A percentile compares a stretch with the other conserved stretches of the same genome.
phyloP scores from a whole-genome alignment of 2,888 invertebrate genomes.

The Dynastes hyllus region DNA sequence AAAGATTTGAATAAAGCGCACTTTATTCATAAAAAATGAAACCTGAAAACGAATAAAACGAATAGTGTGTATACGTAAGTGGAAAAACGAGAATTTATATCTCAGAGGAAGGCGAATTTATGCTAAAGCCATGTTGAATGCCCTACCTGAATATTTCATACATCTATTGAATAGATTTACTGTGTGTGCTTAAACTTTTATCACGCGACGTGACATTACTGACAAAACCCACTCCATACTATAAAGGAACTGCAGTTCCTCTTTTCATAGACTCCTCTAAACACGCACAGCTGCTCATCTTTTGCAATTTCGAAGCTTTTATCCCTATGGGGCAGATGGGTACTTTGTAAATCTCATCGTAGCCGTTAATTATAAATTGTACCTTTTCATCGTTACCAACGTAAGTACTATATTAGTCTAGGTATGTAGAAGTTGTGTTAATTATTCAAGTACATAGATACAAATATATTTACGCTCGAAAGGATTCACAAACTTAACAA shows the following conservation, averaged over 20 bases:
- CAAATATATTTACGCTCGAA: too few relatives aligned
- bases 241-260: slow-evolving; percentile 22
- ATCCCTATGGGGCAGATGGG: background rate
- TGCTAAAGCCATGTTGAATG: slow-evolving; percentile 12
- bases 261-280: slow-evolving; percentile 31
- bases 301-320: slow-evolving; percentile 15
- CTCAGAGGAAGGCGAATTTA: background rate
- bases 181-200: slow-evolving; percentile 39
- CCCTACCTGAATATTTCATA: slow-evolving; percentile 41
- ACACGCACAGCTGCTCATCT: slow-evolving; percentile 6
- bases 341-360: background rate
- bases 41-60: background rate
- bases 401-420: too few relatives aligned
- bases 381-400: background rate
- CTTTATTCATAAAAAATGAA: too few relatives aligned
- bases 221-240: slow-evolving; percentile 33
- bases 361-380: slow-evolving; percentile 12
- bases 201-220: slow-evolving; percentile 39
- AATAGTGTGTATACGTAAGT: background rate
- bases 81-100: slow-evolving; percentile 18
- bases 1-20: too few relatives aligned
- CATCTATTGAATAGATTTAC: slow-evolving; percentile 46
- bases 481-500: too few relatives aligned
- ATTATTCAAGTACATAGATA: too few relatives aligned
- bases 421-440: too few relatives aligned